Conservation (phyloP, 2,888 invertebrate genomes). For the Cryptosula pallasiana region DNA sequence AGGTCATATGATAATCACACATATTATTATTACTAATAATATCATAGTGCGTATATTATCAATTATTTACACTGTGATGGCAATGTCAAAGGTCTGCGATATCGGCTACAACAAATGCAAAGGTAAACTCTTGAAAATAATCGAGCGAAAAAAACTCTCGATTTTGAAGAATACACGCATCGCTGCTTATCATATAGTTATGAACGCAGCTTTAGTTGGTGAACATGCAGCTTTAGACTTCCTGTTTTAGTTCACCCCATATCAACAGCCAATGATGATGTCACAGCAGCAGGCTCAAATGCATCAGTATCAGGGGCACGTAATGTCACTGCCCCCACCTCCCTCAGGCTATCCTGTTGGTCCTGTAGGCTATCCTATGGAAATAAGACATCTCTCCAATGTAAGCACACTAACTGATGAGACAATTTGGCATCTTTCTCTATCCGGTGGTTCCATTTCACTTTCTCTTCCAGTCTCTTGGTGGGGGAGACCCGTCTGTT, state of each 20-base stretch:
- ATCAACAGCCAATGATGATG: background rate
- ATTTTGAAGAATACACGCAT: too few relatives aligned
- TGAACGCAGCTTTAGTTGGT: too few relatives aligned
- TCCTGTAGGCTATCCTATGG: conserved; percentile 21
- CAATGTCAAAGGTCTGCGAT: too few relatives aligned
- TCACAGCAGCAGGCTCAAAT: background rate
- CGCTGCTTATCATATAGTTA: too few relatives aligned
- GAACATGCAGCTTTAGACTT: too few relatives aligned
- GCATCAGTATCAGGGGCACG: conserved; percentile 6
- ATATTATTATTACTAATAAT: too few relatives aligned
- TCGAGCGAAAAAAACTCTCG: too few relatives aligned
- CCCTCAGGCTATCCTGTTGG: conserved; percentile 18
- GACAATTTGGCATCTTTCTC: background rate
- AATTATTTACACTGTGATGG: too few relatives aligned
- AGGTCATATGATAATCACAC: too few relatives aligned
- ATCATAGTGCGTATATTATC: too few relatives aligned
- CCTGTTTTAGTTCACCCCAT: background rate
- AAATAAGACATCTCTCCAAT: conserved; percentile 7
- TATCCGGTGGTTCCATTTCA: background rate
- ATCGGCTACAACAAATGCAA: too few relatives aligned
- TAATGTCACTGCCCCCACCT: conserved; percentile 21
- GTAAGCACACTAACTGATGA: background rate
- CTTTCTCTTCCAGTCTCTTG: background rate
- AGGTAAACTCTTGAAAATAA: too few relatives aligned
- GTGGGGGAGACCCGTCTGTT: background rate